A percentile compares a stretch with the other conserved stretches of the same genome.
These are phyloP conservation scores for Xiphophorus maculatus DNA, from an alignment of 2,113 vertebrate genomes.

Conservation along the genomic window DNA sequence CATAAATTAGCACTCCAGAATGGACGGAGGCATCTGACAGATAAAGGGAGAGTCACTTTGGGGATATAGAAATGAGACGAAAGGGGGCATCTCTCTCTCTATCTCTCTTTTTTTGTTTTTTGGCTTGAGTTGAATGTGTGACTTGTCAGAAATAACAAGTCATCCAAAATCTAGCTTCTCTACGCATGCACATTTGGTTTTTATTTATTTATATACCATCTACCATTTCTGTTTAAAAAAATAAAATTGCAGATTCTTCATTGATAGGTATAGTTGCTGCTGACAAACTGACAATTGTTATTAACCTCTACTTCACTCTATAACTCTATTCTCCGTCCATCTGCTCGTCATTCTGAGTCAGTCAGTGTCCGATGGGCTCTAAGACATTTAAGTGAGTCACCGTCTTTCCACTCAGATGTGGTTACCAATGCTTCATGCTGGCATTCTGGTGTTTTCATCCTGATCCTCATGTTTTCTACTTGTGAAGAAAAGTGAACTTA, in stretches of 20 bases:
- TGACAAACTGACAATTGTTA: conserved; percentile 25
- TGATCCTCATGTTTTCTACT: not conserved
- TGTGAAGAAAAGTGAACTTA: not conserved
- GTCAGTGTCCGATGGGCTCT: conserved; percentile 11
- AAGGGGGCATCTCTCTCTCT: not conserved
- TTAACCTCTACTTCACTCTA: conserved; percentile 2
- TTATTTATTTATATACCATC: conserved; percentile 59
- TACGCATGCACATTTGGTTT: conserved; percentile 20
- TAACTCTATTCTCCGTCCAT: conserved; percentile 6
- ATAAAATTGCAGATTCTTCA: not conserved
- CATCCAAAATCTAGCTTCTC: conserved; percentile 59
- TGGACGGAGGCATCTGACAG: conserved; percentile 19
- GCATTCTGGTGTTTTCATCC: conserved; percentile 8
- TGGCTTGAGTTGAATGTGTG: conserved; percentile 41
- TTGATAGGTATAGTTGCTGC: conserved; percentile 33
- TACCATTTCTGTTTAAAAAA: not conserved
- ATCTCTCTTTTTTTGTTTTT: not conserved
- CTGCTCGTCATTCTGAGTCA: conserved; percentile 25
- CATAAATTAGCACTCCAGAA: conserved; percentile 45
- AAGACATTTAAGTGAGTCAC: conserved; percentile 7
- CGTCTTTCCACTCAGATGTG: not conserved
- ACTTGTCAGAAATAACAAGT: conserved; percentile 52
- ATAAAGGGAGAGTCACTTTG: not conserved
- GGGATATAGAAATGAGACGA: conserved; percentile 3
- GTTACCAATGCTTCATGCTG: not conserved